These are phyloP conservation scores for Puntigrus tetrazona DNA, from an alignment of 2,113 vertebrate species.

Conservation along the genomic window DNA sequence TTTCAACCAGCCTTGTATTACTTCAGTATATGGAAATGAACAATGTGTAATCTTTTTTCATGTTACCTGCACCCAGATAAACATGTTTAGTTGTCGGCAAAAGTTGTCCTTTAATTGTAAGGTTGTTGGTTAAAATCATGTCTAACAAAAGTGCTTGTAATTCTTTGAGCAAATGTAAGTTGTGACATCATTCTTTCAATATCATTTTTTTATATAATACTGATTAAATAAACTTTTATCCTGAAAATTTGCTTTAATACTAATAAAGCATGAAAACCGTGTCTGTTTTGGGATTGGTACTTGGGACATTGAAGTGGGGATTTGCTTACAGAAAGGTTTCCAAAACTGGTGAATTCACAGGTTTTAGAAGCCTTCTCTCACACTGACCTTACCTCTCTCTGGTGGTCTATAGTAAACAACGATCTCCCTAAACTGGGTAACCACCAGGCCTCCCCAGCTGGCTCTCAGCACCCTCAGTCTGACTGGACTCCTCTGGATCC, in stretches of 20 bases:
- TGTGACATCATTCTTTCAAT: neutral
- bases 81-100: neutral
- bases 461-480: slow-evolving; percentile 47
- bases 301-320: neutral
- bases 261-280: neutral
- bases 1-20: neutral
- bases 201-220: neutral
- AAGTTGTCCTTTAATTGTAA: slow-evolving; percentile 6
- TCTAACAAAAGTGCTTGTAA: neutral
- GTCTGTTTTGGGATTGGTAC: neutral
- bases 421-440: slow-evolving; percentile 40
- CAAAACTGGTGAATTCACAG: neutral
- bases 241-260: neutral
- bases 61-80: neutral
- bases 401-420: slow-evolving; percentile 47
- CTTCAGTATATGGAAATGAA: neutral
- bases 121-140: neutral
- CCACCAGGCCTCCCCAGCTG: slow-evolving; percentile 5
- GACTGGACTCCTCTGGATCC: slow-evolving; percentile 59
- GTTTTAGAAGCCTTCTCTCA: neutral
- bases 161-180: neutral
- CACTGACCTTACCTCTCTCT: slow-evolving; percentile 21
- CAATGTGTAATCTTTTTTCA: neutral
- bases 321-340: neutral
- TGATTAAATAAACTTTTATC: neutral